These are phyloP conservation scores for Diprion similis DNA, from an alignment of 1,140 invertebrate genomes.

Conservation along the genomic window DNA sequence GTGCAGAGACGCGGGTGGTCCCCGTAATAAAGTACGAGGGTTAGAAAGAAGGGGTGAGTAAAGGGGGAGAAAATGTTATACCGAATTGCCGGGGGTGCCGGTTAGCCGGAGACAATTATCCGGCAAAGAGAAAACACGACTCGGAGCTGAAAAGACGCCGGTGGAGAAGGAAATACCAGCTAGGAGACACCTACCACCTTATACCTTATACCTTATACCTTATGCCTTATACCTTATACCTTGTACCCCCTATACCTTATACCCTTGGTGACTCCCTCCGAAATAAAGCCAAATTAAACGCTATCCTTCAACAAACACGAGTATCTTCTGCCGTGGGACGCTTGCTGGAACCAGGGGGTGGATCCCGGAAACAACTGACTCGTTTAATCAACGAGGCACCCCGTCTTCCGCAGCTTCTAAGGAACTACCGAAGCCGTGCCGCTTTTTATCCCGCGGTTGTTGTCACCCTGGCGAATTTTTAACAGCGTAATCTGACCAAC, in stretches of 20 bases:
- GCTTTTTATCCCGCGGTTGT: too few species aligned
- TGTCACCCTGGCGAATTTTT: too few species aligned
- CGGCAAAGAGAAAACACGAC: not conserved
- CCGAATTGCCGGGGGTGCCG: not conserved
- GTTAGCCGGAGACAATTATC: not conserved
- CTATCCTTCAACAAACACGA: not conserved
- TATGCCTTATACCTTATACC: too few species aligned
- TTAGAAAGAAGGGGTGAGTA: not conserved
- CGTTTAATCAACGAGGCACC: not conserved
- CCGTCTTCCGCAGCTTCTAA: too few species aligned
- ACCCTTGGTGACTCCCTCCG: not conserved
- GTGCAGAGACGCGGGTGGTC: not conserved
- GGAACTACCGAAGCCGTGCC: too few species aligned
- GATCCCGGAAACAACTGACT: not conserved
- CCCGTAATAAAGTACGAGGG: not conserved
- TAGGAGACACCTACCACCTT: too few species aligned
- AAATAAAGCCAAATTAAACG: not conserved
- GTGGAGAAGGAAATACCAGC: too few species aligned
- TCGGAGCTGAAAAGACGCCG: too few species aligned
- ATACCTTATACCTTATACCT: too few species aligned
- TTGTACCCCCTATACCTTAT: too few species aligned
- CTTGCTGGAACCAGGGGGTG: not conserved
- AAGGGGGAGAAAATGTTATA: not conserved
- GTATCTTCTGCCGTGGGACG: not conserved
- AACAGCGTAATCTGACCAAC: too few species aligned